These are phyloP conservation scores for Denticeps clupeoides DNA, from an alignment of 2,797 vertebrate species.

Conservation along the genomic window DNA sequence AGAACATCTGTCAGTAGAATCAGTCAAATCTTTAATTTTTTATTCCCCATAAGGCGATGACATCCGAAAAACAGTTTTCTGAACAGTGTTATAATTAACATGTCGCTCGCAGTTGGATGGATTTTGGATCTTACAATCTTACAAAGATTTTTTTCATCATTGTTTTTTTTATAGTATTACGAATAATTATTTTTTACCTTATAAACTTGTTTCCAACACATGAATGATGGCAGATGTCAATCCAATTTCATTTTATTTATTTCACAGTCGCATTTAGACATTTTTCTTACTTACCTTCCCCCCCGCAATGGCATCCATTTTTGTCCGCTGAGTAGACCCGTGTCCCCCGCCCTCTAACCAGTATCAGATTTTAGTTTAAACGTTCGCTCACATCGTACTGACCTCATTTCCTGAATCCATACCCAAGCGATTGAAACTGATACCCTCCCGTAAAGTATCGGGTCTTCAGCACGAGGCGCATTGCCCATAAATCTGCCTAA, in stretches of 20 bases:
- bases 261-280: conserved; percentile 3
- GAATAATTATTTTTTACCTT: conserved; percentile 41
- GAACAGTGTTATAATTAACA: conserved; percentile 54
- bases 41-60: conserved; percentile 45
- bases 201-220: conserved; percentile 22
- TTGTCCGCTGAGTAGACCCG: too few relatives aligned
- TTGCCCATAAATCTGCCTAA: too few relatives aligned
- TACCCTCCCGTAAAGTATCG: too few relatives aligned
- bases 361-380: too few relatives aligned
- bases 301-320: neutral
- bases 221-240: conserved; percentile 36
- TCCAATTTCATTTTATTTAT: conserved; percentile 26
- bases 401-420: too few relatives aligned
- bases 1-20: conserved; percentile 30
- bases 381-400: too few relatives aligned
- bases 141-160: conserved; percentile 30
- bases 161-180: conserved; percentile 22
- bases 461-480: too few relatives aligned
- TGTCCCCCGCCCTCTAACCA: too few relatives aligned
- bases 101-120: conserved; percentile 44
- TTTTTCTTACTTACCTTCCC: neutral
- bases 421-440: too few relatives aligned
- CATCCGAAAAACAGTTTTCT: conserved; percentile 47
- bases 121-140: conserved; percentile 29
- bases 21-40: conserved; percentile 53